Conservation (phyloP, 1,140 invertebrate species). For the Neodiprion virginianus region DNA sequence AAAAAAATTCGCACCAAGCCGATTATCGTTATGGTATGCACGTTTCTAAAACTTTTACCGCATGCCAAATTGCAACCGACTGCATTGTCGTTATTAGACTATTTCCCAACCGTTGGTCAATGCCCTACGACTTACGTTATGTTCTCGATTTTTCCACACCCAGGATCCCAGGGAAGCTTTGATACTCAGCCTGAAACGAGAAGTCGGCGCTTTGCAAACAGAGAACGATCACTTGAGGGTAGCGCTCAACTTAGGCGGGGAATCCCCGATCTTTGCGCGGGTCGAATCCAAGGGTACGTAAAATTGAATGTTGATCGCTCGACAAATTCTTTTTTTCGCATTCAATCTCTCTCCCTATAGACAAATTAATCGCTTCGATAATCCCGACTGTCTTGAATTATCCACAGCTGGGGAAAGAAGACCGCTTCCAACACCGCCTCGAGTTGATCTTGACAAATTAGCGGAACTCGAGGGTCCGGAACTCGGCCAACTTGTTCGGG, state of each 20-base stretch:
- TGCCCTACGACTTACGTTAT: background rate
- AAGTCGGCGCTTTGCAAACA: constrained; percentile 85
- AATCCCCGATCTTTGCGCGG: constrained; percentile 30
- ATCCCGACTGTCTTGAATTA: background rate
- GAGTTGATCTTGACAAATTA: constrained; percentile 75
- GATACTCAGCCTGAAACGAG: constrained; percentile 87
- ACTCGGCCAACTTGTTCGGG: constrained; percentile 75
- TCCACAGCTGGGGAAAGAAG: constrained; percentile 38
- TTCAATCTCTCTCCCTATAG: background rate
- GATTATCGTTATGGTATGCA: constrained; percentile 87
- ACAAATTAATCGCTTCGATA: background rate
- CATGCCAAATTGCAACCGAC: too few relatives aligned
- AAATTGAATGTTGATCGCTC: background rate
- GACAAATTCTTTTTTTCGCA: background rate
- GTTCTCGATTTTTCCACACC: constrained; percentile 22
- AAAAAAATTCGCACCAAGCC: constrained; percentile 90
- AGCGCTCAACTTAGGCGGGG: constrained; percentile 66
- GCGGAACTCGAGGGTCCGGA: constrained; percentile 74
- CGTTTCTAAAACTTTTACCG: background rate
- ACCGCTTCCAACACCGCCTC: constrained; percentile 58
- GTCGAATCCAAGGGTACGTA: constrained; percentile 40
- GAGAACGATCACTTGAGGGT: constrained; percentile 91
- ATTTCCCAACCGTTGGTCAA: too few relatives aligned
- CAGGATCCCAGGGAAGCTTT: constrained; percentile 91
- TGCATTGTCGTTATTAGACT: too few relatives aligned